Percentiles rank a stretch among this genome's conserved stretches.
These are phyloP conservation scores for Lasioglossum albipes DNA, from an alignment of 1,140 invertebrate species.

Conservation along the genomic window DNA sequence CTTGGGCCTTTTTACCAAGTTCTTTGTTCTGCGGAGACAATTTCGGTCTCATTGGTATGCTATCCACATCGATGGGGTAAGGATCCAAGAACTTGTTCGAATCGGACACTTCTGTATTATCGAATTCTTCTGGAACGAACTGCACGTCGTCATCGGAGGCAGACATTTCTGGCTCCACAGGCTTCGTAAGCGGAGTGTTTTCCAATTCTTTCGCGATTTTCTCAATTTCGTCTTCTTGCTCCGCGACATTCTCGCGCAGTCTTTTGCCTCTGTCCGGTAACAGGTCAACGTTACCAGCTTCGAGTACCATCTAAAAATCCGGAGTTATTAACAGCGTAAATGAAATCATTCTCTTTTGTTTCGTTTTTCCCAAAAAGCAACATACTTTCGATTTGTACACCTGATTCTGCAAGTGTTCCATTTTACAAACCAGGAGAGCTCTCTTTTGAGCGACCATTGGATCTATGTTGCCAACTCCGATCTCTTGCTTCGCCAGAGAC, in stretches of 20 bases:
- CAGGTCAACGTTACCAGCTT: conserved; percentile 77
- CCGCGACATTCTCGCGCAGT: conserved; percentile 73
- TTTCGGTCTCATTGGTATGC: conserved; percentile 40
- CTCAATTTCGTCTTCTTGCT: conserved; percentile 73
- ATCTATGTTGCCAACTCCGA: conserved; percentile 56
- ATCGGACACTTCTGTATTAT: not conserved
- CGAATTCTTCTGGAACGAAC: not conserved
- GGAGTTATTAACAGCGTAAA: not conserved
- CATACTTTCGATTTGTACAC: conserved; percentile 60
- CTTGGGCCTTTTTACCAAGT: conserved; percentile 79
- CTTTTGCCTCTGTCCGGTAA: conserved; percentile 81
- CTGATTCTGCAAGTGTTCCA: conserved; percentile 55
- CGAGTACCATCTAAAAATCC: conserved; percentile 75
- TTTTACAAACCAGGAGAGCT: conserved; percentile 49
- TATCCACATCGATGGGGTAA: not conserved
- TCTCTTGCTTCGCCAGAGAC: conserved; percentile 51
- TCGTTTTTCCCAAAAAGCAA: not conserved
- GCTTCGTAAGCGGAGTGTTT: conserved; percentile 76
- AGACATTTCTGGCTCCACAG: conserved; percentile 32
- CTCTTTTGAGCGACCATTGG: conserved; percentile 57
- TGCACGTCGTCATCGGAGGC: too few species aligned
- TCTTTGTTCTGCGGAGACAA: conserved; percentile 29
- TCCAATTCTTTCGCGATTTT: conserved; percentile 76
- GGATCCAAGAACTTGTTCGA: not conserved
- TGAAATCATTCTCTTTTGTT: not conserved